A percentile compares a stretch with the other conserved stretches of the same genome.
phyloP scores from a whole-genome alignment of 2,888 invertebrate genomes.

The Anticlea derivata region DNA sequence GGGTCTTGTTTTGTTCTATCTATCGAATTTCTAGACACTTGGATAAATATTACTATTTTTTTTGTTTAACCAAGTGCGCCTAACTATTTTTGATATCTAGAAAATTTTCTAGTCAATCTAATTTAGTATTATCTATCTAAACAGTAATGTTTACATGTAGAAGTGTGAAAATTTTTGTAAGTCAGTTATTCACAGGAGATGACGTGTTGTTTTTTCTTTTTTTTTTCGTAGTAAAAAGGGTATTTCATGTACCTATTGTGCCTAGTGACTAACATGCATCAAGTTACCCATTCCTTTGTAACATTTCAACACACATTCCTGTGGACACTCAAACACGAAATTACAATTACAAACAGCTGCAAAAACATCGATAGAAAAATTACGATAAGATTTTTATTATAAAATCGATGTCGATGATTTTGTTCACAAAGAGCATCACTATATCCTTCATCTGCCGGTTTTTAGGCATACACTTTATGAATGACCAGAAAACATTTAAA shows the following conservation, averaged over 20 bases:
- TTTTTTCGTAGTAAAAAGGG: constrained; percentile 15
- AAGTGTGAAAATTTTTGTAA: constrained; percentile 33
- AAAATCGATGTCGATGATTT: constrained; percentile 29
- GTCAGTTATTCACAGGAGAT: constrained; percentile 78
- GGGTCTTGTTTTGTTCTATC: constrained; percentile 41
- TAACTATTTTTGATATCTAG: constrained; percentile 10
- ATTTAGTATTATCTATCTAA: constrained; percentile 13
- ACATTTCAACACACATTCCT: constrained; percentile 78
- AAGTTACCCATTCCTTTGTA: constrained; percentile 66
- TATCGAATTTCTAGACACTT: constrained; percentile 15
- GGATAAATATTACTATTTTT: neutral
- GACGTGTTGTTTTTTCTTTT: constrained; percentile 41
- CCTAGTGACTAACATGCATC: constrained; percentile 55
- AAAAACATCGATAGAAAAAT: constrained; percentile 48
- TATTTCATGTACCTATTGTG: constrained; percentile 35
- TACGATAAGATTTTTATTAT: constrained; percentile 11
- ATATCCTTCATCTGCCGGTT: no score
- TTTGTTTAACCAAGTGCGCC: constrained; percentile 3
- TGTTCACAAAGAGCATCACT: constrained; percentile 18
- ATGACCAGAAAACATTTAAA: neutral
- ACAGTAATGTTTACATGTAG: no score
- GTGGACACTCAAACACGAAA: constrained; percentile 75
- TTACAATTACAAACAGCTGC: constrained; percentile 51
- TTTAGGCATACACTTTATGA: no score
- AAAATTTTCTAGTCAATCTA: constrained; percentile 7